Conservation (phyloP, 1,140 invertebrate genomes). For the Archivesica marissinica region DNA sequence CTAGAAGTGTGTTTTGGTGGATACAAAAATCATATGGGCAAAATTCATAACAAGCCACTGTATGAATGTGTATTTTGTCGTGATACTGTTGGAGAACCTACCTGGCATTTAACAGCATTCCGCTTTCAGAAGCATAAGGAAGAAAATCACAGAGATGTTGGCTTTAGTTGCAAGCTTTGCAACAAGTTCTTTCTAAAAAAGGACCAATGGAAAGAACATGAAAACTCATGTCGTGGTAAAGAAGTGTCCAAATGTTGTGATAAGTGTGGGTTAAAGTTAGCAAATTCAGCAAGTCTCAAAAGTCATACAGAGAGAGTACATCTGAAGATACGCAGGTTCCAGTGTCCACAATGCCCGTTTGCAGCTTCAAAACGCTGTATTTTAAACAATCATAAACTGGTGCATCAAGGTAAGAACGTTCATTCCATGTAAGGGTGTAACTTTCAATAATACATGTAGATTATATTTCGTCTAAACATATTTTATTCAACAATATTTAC, state of each 20-base stretch:
- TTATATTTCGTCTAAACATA: background rate
- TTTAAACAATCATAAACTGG: background rate
- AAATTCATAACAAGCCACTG: constrained; percentile 15
- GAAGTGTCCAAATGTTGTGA: background rate
- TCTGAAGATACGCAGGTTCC: background rate
- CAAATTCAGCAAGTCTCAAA: background rate
- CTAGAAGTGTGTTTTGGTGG: background rate
- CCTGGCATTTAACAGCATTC: background rate
- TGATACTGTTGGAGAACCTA: background rate
- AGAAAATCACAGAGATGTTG: background rate
- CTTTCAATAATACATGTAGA: background rate
- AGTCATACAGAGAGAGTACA: background rate
- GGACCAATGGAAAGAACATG: background rate
- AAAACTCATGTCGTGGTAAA: background rate
- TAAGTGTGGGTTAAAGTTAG: background rate
- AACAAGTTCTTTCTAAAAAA: background rate
- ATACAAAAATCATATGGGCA: background rate
- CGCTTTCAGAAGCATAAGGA: background rate
- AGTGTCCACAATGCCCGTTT: background rate
- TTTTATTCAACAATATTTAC: background rate
- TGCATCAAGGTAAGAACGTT: background rate
- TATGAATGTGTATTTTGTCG: constrained; percentile 2
- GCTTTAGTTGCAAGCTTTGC: background rate
- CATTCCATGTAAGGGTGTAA: background rate
- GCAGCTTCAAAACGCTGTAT: background rate